Conservation (phyloP, 2,888 invertebrate species). For the Pinctada fucata region DNA sequence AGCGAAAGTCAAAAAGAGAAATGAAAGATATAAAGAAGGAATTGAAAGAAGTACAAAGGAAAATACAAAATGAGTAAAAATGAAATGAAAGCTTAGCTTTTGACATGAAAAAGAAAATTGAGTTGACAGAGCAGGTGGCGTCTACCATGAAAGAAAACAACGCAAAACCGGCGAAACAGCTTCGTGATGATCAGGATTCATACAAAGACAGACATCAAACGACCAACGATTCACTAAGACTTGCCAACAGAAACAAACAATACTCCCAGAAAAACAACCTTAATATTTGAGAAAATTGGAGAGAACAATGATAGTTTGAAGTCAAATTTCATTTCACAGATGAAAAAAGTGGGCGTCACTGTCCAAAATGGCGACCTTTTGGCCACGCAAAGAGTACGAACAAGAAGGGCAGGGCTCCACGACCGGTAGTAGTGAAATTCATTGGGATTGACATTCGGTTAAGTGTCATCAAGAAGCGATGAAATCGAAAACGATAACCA, state of each 20-base stretch:
- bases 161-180: too few species aligned
- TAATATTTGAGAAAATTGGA: neutral
- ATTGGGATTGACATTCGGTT: neutral
- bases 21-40: too few species aligned
- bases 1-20: too few species aligned
- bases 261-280: conserved; percentile 2
- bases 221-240: neutral
- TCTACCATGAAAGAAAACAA: too few species aligned
- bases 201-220: too few species aligned
- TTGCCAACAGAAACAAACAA: neutral
- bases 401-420: neutral
- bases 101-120: too few species aligned
- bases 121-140: too few species aligned
- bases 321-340: neutral
- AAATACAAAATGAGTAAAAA: too few species aligned
- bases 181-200: too few species aligned
- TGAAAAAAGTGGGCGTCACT: conserved; percentile 1
- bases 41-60: too few species aligned
- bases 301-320: conserved; percentile 3
- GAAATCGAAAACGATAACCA: too few species aligned
- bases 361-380: neutral
- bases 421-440: conserved; percentile 8
- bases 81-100: too few species aligned
- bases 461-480: neutral
- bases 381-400: conserved; percentile 1